Evolutionary conservation across 2,888 invertebrate species (phyloP), one percentile per base, ranked within the genome.

Genomic region (Dilophus febrilis): DNA sequence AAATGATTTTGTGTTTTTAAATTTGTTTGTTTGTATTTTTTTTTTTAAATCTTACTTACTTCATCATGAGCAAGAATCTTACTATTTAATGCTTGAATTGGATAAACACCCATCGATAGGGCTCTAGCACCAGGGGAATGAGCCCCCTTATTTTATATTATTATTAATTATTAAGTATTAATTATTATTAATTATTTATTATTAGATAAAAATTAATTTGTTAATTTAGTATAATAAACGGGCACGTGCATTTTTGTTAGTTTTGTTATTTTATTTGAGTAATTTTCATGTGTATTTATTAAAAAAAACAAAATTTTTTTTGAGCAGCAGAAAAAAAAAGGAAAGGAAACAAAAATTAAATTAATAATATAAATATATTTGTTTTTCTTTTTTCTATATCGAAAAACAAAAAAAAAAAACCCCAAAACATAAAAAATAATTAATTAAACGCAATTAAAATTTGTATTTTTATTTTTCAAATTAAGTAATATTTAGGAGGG

Each of bases 51-150:
- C 45, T 47, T 68, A 80, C 87, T 88, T 86, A 88, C 88, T 74
- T 85, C 82, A 65, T 83, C 76, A 66, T 77, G 78, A 68, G 77
- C 77, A 64, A 84, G 76, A 65, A 87, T 83, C 71, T 76, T 76
- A 64, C 87, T 87, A 69, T 79, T 77, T 70, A 88, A 71, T 68
- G 77, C 77, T 71, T 86, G 83, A 65, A 85, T 81, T 62, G 86
- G 87, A 69, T 78, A 88, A 63, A 82, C 76, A 58, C 88, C 88
- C 82, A 86, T 83, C 55, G 86, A 82, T 55, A 84, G 77, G 63
- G 81, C 80, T 64, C 87, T 80, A 65, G 85, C 84, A 69, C 84
- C 86, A 64, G 88, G 88, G 66, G 88, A 87, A 68, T 84, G 84
- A 59, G 84, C 79, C 67, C 88, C 87, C 87, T 87, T 40, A 29